Base-by-base conservation (phyloP, 2,113 vertebrate genomes). In the Lanius ludovicianus region DNA sequence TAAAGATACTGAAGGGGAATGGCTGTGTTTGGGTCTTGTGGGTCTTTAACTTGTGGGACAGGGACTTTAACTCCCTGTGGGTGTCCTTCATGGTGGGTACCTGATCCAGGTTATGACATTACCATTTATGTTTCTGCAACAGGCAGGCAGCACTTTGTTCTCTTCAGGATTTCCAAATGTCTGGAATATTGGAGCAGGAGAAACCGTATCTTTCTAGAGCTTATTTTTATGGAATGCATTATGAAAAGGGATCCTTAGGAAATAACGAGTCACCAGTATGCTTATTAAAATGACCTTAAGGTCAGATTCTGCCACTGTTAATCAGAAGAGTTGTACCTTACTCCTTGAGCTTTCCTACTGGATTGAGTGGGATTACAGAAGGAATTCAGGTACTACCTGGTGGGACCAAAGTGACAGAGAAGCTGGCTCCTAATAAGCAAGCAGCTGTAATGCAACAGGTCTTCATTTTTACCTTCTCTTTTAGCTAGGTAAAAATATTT, bases 241-340 rank as follows among this genome's bases (percentile, higher is more conserved):
- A 91, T 89, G 77, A 93, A 80, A 64, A 82, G 31, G 11, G 56
- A 68, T 95, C 44, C 81, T 87, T 95, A 87, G 88, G 95, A 92
- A 97, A 91, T 93, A 94, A 20, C 53, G 5, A 89, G 69, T 95
- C 91, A 84, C 74, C 49, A 64, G 84, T 69, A 82, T 73, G 23
- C 37, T 96, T 97, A 97, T 97, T 96, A 96, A 97, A 97, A 94
- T 84, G 93, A 96, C 95, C 95, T 79, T 84, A 89, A 82, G 96
- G 96, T 96, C 93, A 95, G 44, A 87, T 94, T 95, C 94, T 94
- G 94, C 93, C 95, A 94, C 77, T 87, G 65, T 91, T 96, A 97
- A 97, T 97, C 87, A 94, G 69, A 87, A 87, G 13, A 89, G 87
- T 64, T 93, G 94, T 97, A 91, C 84, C 87, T 95, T 95, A 92